Conservation (phyloP, 1,140 invertebrate genomes). For the Hyles euphorbiae region DNA sequence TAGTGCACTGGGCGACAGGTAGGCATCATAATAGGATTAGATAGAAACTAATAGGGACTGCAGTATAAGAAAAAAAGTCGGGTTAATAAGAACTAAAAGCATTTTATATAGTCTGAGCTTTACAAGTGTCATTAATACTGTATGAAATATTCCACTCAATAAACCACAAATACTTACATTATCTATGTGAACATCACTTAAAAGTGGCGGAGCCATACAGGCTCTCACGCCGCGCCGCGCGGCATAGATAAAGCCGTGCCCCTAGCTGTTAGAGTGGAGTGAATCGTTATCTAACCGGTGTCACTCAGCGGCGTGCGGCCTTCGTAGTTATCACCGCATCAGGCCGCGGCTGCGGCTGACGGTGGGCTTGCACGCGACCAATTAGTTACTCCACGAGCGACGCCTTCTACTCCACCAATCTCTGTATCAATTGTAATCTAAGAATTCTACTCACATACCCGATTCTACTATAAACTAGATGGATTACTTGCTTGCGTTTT, state of each 20-base stretch:
- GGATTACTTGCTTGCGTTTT: too few species aligned
- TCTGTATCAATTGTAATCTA: conserved; percentile 3
- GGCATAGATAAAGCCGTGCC: conserved; percentile 1
- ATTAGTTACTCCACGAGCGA: conserved; percentile 23
- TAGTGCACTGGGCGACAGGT: conserved; percentile 99
- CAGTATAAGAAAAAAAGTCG: too few species aligned
- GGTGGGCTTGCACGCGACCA: conserved; percentile 27
- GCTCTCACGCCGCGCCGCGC: too few species aligned
- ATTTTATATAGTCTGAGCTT: too few species aligned
- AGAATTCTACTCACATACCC: background rate
- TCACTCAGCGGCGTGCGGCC: conserved; percentile 26
- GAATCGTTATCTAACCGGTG: conserved; percentile 33
- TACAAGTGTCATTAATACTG: too few species aligned
- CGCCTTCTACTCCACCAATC: conserved; percentile 15
- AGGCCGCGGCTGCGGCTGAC: conserved; percentile 7
- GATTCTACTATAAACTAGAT: too few species aligned
- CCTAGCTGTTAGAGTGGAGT: conserved; percentile 10
- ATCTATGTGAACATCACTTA: too few species aligned
- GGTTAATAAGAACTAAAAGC: too few species aligned
- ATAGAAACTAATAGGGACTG: background rate
- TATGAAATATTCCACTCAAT: too few species aligned
- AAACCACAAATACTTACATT: too few species aligned
- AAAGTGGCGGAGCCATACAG: too few species aligned
- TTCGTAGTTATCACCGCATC: conserved; percentile 25
- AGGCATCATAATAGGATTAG: conserved; percentile 26